Evolutionary conservation across 2,888 invertebrate genomes (phyloP), one percentile per base, ranked within the genome.

Genomic region (Eupelmus urozonus): DNA sequence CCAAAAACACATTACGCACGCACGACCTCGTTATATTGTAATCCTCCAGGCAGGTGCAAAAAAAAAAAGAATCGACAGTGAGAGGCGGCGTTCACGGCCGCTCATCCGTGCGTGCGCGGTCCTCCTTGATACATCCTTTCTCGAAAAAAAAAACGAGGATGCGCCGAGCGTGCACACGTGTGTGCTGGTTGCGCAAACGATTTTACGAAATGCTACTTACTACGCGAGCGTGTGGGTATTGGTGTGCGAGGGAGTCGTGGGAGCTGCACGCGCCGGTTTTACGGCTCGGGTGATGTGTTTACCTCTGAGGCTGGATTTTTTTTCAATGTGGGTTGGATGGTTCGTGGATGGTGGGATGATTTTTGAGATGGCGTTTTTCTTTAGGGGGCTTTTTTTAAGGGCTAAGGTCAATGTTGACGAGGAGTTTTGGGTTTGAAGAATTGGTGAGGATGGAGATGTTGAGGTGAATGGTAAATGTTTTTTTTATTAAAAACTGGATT

Each of bases 261-360:
- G 71, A 71, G 49, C 62, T 13, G 60, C 29, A 62, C 51, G 71
- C 51, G 71, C 62, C 59, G 59, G 42, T 70, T 70, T 70, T 42
- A 45, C 45, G 45, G 57, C 55, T 3, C 25, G 13, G 23, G 42
- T 27, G 27, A 57, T 13, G 20, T 59, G 59, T 59, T 70, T 70
- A 59, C 45, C n/a, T 29, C 29, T 65, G 29, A 9, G n/a, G 25
- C 9, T 34, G 34, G 9, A 34, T 34, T 34, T 34, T 34, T 9
- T 34, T 34, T 34, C 9, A 34, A 5, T 34, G 34, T 34, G 34
- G 5, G n/a, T n/a, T n/a, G 3, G 9, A 34, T 34, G 34, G 3
- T 34, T 34, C 9, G 34, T 5, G 34, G 34, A 34, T 34, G 5
- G 34, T 34, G 5, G 34, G 9, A 34, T 34, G 34, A 34, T 34